Percentiles rank a stretch among this genome's conserved stretches.
phyloP scores from a whole-genome alignment of 2,888 invertebrate species.

The Drosophila fulvimacula region DNA sequence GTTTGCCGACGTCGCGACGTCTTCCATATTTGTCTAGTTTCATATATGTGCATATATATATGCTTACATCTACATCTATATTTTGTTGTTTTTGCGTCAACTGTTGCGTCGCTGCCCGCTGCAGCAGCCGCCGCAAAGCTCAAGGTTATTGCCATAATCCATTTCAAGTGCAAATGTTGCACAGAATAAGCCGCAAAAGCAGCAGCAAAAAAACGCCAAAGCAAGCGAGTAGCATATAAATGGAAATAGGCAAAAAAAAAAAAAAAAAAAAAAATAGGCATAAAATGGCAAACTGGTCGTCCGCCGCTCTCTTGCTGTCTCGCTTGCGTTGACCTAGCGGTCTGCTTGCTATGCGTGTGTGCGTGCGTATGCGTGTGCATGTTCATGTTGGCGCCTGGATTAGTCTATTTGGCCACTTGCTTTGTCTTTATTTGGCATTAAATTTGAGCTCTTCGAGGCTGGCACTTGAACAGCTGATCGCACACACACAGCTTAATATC shows the following conservation, averaged over 20 bases:
- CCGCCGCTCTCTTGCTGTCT: slow-evolving; percentile 13
- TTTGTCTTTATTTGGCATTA: slow-evolving; percentile 61
- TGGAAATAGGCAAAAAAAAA: slow-evolving; percentile 40
- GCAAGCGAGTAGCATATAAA: slow-evolving; percentile 49
- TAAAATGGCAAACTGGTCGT: slow-evolving; percentile 57
- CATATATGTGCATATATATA: slow-evolving; percentile 28
- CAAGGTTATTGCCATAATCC: slow-evolving; percentile 82
- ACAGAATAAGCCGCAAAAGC: slow-evolving; percentile 59
- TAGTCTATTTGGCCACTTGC: slow-evolving; percentile 35
- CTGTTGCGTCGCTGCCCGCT: slow-evolving; percentile 65
- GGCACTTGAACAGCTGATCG: slow-evolving; percentile 51
- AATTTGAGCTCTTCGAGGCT: slow-evolving; percentile 46
- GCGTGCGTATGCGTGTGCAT: slow-evolving; percentile 1
- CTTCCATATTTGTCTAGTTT: slow-evolving; percentile 68
- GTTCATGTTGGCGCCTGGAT: slow-evolving; percentile 40
- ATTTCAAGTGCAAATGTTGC: slow-evolving; percentile 80
- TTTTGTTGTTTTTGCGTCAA: slow-evolving; percentile 56
- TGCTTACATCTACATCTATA: slow-evolving; percentile 43
- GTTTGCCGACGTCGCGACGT: slow-evolving; percentile 57
- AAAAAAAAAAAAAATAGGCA: slow-evolving; percentile 27
- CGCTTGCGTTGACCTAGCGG: slow-evolving; percentile 24
- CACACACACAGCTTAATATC: slow-evolving; percentile 25
- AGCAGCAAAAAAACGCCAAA: slow-evolving; percentile 6
- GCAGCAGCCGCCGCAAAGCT: slow-evolving; percentile 58
- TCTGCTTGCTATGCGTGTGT: slow-evolving; percentile 1